Percentiles rank a stretch among this genome's conserved stretches.
These are phyloP conservation scores for Dendrocincla tyrannina DNA, from an alignment of 2,797 vertebrate species.

Conservation along the genomic window DNA sequence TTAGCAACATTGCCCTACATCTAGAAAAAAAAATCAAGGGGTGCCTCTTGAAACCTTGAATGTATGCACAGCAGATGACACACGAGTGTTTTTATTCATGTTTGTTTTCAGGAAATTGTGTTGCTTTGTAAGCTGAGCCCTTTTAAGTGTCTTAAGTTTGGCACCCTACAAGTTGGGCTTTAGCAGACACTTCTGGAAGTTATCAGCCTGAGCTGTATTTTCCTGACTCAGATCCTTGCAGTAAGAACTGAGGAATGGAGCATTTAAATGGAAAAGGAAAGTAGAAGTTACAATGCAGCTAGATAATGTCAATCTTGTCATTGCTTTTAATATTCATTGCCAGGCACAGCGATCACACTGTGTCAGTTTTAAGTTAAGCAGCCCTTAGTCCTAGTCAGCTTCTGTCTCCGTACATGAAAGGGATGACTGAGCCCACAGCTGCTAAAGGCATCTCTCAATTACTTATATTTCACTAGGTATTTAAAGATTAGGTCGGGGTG, in stretches of 20 bases:
- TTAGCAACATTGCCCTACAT: not conserved
- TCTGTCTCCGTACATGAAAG: slow-evolving; percentile 45
- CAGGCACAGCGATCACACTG: slow-evolving; percentile 11
- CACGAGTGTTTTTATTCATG: not conserved
- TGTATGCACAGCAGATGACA: not conserved
- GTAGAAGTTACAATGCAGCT: not conserved
- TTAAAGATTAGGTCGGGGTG: slow-evolving; percentile 3
- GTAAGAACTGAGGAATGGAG: not conserved
- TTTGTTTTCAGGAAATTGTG: not conserved
- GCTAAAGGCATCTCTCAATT: slow-evolving; percentile 36
- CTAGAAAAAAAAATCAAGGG: not conserved
- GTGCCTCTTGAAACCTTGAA: not conserved
- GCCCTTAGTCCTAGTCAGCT: slow-evolving; percentile 25
- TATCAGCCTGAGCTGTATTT: slow-evolving; percentile 21
- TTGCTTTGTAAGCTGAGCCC: not conserved
- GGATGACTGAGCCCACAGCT: slow-evolving; percentile 37
- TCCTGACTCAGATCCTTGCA: not conserved
- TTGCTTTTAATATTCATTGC: slow-evolving; percentile 54
- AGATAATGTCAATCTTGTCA: slow-evolving; percentile 42
- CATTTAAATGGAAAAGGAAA: not conserved
- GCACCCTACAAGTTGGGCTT: not conserved
- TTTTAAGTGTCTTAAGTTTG: not conserved
- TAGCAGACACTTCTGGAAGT: not conserved
- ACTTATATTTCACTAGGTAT: slow-evolving; percentile 56
- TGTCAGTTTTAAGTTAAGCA: slow-evolving; percentile 50